Conservation (phyloP, 2,888 invertebrate species). For the Pristionchus fissidentatus region DNA sequence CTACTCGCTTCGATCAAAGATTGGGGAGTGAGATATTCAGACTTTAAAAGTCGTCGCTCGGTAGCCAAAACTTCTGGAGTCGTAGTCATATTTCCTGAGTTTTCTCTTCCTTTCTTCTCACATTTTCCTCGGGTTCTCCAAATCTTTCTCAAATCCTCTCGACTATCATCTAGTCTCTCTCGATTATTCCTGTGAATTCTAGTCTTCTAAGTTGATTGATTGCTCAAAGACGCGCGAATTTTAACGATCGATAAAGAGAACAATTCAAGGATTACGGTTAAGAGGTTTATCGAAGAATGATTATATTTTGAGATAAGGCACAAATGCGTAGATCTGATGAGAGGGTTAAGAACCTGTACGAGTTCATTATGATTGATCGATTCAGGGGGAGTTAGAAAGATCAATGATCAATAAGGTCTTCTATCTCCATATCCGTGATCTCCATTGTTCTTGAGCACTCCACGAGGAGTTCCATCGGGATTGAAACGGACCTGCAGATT, state of each 20-base stretch:
- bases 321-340: not conserved
- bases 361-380: not conserved
- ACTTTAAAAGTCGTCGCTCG: too few species aligned
- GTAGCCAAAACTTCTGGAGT: too few species aligned
- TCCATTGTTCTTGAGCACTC: conserved; percentile 69
- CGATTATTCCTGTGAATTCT: not conserved
- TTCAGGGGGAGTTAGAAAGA: not conserved
- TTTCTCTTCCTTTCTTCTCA: too few species aligned
- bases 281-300: not conserved
- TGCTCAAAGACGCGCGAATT: conserved; percentile 13
- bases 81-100: too few species aligned
- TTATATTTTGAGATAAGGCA: not conserved
- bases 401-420: conserved; percentile 47
- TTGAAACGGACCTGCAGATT: conserved; percentile 69
- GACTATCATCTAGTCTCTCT: conserved; percentile 19
- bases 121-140: not conserved
- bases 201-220: not conserved
- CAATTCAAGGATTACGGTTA: too few species aligned
- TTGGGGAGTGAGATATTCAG: too few species aligned
- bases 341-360: conserved; percentile 24
- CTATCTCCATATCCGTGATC: conserved; percentile 53
- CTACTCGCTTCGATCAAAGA: too few species aligned
- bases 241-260: conserved; percentile 35
- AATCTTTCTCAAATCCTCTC: conserved; percentile 5
- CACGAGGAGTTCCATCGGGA: conserved; percentile 74